These are phyloP conservation scores for Plutella xylostella DNA, from an alignment of 2,888 invertebrate species.

Conservation along the genomic window DNA sequence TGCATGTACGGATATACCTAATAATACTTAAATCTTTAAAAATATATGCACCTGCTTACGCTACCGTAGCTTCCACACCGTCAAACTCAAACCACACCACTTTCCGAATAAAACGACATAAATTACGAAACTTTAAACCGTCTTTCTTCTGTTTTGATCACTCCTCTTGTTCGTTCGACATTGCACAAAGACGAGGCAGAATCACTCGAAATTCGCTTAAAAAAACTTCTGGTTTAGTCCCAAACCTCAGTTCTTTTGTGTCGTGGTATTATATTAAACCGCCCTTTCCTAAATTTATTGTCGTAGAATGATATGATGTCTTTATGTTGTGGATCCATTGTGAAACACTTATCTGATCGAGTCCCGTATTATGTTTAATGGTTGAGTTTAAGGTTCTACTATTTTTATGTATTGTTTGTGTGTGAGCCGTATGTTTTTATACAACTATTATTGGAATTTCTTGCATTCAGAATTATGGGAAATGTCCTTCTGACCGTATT, in stretches of 20 bases:
- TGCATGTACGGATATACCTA: too few species aligned
- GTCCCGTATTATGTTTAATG: slow-evolving; percentile 50
- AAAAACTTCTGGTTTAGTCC: slow-evolving; percentile 40
- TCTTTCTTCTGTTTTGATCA: slow-evolving; percentile 49
- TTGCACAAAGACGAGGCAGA: slow-evolving; percentile 46
- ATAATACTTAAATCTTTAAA: too few species aligned
- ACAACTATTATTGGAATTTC: too few species aligned
- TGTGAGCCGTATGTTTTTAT: slow-evolving; percentile 1
- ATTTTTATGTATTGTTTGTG: slow-evolving; percentile 26
- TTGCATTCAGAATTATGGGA: not conserved
- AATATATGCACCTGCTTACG: too few species aligned
- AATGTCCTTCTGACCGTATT: too few species aligned
- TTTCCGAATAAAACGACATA: slow-evolving; percentile 8
- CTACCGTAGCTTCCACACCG: too few species aligned
- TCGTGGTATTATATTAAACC: slow-evolving; percentile 41
- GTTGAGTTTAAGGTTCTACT: slow-evolving; percentile 28
- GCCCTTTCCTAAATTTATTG: slow-evolving; percentile 63
- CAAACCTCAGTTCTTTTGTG: slow-evolving; percentile 55
- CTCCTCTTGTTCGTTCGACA: slow-evolving; percentile 56
- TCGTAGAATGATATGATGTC: slow-evolving; percentile 66
- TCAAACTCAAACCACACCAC: too few species aligned
- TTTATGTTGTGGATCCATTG: slow-evolving; percentile 59
- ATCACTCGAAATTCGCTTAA: slow-evolving; percentile 32
- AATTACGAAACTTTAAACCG: slow-evolving; percentile 18
- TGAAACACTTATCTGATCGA: slow-evolving; percentile 64